Evolutionary conservation across 2,888 invertebrate genomes (phyloP).

Genomic region (Lacanobia wlatinum): DNA sequence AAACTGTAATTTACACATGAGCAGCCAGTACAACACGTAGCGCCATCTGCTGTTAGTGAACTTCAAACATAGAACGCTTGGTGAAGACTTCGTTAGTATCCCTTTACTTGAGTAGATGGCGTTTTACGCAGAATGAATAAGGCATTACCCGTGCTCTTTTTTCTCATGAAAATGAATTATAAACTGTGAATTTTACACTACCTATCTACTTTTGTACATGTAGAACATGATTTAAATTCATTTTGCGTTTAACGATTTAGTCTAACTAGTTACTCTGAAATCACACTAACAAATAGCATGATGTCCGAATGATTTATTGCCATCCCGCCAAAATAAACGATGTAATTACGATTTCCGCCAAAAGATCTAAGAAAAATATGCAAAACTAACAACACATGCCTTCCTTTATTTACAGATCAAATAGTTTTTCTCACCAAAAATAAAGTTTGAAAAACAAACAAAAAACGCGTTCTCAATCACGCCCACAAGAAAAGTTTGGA

Average conservation of each 20-base stretch:
- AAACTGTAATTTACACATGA: too few relatives aligned
- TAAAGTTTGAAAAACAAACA: constrained; percentile 56
- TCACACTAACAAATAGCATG: constrained; percentile 16
- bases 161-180: neutral
- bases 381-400: constrained; percentile 30
- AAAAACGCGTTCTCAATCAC: constrained; percentile 48
- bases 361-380: constrained; percentile 59
- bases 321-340: constrained; percentile 47
- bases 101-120: constrained; percentile 55
- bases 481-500: constrained; percentile 57
- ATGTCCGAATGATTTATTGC: constrained; percentile 49
- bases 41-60: constrained; percentile 59
- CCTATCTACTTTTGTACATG: neutral
- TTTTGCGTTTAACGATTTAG: neutral
- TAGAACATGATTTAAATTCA: too few relatives aligned
- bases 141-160: neutral
- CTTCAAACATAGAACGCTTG: neutral
- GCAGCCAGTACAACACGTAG: constrained; percentile 34
- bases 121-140: neutral
- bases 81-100: constrained; percentile 30
- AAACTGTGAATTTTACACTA: neutral
- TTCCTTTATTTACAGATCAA: constrained; percentile 40
- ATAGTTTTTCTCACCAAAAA: constrained; percentile 38
- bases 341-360: constrained; percentile 56
- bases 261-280: constrained; percentile 1